Conservation (phyloP, 1,140 invertebrate species). For the Alviniconcha marisindica region DNA sequence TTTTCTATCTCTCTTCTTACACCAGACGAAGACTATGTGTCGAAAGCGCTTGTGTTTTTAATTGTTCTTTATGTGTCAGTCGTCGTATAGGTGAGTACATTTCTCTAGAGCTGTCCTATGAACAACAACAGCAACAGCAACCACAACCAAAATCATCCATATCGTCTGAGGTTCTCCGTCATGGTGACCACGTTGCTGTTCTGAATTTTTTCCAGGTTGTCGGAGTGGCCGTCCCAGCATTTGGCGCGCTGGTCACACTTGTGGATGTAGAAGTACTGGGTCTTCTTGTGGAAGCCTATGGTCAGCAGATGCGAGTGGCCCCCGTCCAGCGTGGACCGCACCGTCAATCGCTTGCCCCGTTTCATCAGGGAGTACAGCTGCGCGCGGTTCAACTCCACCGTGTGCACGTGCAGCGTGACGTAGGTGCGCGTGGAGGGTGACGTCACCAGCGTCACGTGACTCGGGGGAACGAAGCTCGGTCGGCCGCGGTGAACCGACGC, state of each 20-base stretch:
- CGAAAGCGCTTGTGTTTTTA: no score
- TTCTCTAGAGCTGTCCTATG: no score
- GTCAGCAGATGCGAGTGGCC: constrained; percentile 48
- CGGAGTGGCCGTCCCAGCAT: constrained; percentile 53
- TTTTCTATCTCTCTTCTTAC: no score
- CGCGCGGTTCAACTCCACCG: constrained; percentile 37
- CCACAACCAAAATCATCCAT: no score
- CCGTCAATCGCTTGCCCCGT: constrained; percentile 20
- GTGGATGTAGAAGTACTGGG: constrained; percentile 39
- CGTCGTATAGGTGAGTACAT: no score
- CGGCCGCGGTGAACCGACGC: no score
- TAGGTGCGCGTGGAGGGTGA: constrained; percentile 35
- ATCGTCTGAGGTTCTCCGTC: background rate
- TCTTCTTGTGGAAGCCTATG: constrained; percentile 35
- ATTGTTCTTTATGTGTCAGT: no score
- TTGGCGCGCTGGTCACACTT: constrained; percentile 41
- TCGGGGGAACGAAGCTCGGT: background rate
- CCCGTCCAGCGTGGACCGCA: constrained; percentile 44
- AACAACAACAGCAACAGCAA: no score
- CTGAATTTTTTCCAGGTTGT: constrained; percentile 13
- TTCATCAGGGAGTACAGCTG: constrained; percentile 38
- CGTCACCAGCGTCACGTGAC: constrained; percentile 22
- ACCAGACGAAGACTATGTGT: no score
- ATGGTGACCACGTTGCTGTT: background rate
- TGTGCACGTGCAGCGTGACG: constrained; percentile 47